Evolutionary conservation across 2,113 vertebrate genomes (phyloP).

Genomic region (Tupaia chinensis): DNA sequence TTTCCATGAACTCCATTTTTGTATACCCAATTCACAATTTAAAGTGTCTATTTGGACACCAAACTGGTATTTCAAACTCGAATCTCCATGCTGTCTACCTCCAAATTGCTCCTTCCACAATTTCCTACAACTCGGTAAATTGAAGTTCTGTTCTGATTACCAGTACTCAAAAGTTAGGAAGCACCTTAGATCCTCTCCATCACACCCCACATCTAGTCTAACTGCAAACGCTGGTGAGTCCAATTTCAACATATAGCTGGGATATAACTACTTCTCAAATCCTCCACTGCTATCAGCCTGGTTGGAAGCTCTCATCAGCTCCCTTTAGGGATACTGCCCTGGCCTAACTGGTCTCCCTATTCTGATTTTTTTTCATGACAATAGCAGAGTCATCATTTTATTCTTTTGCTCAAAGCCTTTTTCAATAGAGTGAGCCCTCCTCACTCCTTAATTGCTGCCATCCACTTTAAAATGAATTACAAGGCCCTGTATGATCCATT

Average conservation of each 20-base stretch:
- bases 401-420: background rate
- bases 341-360: background rate
- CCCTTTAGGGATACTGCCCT: background rate
- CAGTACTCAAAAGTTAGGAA: background rate
- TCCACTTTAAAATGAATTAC: background rate
- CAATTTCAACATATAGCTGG: background rate
- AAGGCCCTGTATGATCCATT: background rate
- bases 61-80: background rate
- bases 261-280: slow-evolving; percentile 15
- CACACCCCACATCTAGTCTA: background rate
- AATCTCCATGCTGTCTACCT: background rate
- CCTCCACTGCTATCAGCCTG: background rate
- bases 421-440: background rate
- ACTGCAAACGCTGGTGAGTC: background rate
- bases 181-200: background rate
- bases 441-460: background rate
- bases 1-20: background rate
- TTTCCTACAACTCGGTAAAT: background rate
- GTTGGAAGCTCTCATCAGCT: background rate
- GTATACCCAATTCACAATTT: background rate
- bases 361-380: background rate
- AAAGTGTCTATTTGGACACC: background rate
- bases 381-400: background rate
- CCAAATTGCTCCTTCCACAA: background rate
- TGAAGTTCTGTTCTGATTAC: background rate